These are phyloP conservation scores for Pangasius sanitwongsei DNA, from an alignment of 2,797 vertebrate genomes.

Conservation along the genomic window DNA sequence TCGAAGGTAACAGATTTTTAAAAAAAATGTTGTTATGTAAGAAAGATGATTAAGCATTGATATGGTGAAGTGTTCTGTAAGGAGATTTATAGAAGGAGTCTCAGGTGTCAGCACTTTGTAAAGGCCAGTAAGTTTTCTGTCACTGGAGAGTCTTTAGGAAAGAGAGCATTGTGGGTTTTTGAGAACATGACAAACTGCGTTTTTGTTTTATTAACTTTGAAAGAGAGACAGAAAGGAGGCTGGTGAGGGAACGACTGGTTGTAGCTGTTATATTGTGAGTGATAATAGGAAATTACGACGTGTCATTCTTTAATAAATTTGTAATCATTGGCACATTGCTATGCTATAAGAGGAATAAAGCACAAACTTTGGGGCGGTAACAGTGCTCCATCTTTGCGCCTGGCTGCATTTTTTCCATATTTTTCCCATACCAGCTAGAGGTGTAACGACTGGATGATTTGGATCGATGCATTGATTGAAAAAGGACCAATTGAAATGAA, in stretches of 20 bases:
- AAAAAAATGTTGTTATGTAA: not conserved
- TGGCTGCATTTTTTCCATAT: not conserved
- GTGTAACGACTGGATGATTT: not conserved
- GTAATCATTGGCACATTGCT: not conserved
- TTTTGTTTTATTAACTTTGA: not conserved
- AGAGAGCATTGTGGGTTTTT: not conserved
- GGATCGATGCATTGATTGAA: not conserved
- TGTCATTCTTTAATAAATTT: not conserved
- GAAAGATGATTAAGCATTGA: not conserved
- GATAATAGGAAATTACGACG: not conserved
- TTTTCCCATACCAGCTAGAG: not conserved
- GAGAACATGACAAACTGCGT: not conserved
- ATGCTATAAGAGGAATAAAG: not conserved
- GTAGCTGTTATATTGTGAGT: not conserved
- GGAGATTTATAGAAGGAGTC: not conserved
- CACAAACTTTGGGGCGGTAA: not conserved
- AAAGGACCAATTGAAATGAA: not conserved
- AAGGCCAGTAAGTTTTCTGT: not conserved
- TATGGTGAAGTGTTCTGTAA: not conserved
- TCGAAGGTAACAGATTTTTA: not conserved
- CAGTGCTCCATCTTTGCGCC: not conserved
- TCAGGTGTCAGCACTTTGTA: not conserved
- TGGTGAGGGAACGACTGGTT: not conserved
- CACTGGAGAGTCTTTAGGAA: not conserved
- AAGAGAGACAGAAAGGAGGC: not conserved